phyloP scores from a whole-genome alignment of 2,888 invertebrate genomes.

The Gymnoscelis rufifasciata region DNA sequence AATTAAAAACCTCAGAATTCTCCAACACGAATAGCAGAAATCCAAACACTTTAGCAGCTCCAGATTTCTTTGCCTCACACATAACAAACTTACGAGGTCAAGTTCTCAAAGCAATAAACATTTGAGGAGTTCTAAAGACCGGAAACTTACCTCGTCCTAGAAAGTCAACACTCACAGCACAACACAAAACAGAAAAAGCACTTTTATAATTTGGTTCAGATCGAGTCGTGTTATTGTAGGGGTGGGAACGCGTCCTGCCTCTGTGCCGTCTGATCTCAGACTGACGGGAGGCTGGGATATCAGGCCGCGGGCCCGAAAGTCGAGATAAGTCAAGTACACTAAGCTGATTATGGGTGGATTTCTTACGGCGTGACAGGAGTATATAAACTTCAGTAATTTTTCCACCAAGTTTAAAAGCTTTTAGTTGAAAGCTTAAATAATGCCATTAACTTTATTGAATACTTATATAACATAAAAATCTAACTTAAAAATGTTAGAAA shows the following conservation, averaged over 20 bases:
- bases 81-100: constrained; percentile 18
- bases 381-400: constrained; percentile 2
- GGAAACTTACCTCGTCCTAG: constrained; percentile 13
- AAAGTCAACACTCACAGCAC: constrained; percentile 12
- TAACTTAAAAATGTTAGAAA: too few species aligned
- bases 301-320: constrained; percentile 36
- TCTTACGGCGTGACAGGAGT: constrained; percentile 18
- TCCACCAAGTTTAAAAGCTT: constrained; percentile 1
- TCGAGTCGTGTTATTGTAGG: constrained; percentile 34
- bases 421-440: neutral
- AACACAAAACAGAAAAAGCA: constrained; percentile 8
- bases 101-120: constrained; percentile 14
- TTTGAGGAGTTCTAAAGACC: constrained; percentile 5
- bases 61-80: constrained; percentile 15
- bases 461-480: too few species aligned
- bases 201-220: constrained; percentile 19
- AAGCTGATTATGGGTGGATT: constrained; percentile 56
- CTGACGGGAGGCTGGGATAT: constrained; percentile 50
- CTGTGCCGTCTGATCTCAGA: constrained; percentile 46
- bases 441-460: too few species aligned
- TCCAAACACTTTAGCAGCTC: constrained; percentile 11
- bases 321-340: constrained; percentile 46
- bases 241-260: constrained; percentile 41
- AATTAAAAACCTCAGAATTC: too few species aligned
- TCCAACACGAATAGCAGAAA: neutral